Conservation (phyloP, 2,113 vertebrate species). For the Diglossa brunneiventris region DNA sequence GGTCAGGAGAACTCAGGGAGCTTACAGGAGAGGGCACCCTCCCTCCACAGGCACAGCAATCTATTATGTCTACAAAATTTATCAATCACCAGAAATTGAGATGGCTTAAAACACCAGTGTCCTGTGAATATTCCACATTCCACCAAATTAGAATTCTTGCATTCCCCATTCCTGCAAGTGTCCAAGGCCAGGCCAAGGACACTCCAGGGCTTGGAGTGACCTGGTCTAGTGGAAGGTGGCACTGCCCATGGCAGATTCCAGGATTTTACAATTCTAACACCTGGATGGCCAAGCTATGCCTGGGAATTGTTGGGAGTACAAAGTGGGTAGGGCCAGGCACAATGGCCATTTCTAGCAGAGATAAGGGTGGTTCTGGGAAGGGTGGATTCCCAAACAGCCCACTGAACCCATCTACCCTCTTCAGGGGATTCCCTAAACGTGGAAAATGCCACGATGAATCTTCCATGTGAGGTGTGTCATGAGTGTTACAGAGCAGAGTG, state of each 20-base stretch:
- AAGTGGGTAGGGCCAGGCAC: too few species aligned
- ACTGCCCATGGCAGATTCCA: not conserved
- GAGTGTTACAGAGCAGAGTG: not conserved
- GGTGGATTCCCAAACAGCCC: not conserved
- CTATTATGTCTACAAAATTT: rapidly evolving
- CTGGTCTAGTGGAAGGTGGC: not conserved
- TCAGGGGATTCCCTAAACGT: not conserved
- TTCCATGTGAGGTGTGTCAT: not conserved
- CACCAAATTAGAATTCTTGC: not conserved
- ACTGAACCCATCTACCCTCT: rapidly evolving
- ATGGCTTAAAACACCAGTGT: not conserved
- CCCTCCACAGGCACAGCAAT: not conserved
- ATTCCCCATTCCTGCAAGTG: not conserved
- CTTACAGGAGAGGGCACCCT: not conserved
- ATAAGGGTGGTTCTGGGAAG: not conserved
- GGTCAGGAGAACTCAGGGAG: not conserved
- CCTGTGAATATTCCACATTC: not conserved
- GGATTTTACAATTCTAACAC: not conserved
- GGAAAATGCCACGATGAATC: not conserved
- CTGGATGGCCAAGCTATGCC: not conserved
- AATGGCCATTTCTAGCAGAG: rapidly evolving
- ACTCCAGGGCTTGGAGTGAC: not conserved
- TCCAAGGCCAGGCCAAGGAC: not conserved
- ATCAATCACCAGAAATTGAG: not conserved
- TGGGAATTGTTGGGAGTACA: not conserved